Conservation (phyloP, 2,797 vertebrate species). For the Melanotaenia boesemani region DNA sequence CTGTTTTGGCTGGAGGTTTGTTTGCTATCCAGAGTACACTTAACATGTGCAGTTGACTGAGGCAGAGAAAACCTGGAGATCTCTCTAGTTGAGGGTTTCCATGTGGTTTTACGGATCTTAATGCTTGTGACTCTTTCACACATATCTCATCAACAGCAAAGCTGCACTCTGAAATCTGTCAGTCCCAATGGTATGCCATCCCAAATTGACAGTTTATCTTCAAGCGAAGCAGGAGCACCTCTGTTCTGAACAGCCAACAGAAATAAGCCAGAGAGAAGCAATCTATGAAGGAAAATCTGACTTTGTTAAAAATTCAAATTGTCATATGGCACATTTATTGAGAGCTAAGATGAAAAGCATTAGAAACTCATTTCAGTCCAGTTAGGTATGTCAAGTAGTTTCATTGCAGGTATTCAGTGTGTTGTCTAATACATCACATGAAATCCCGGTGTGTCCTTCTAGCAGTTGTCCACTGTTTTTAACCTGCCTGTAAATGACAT, state of each 20-base stretch:
- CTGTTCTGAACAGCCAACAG: background rate
- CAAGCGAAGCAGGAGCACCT: background rate
- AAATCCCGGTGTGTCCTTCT: background rate
- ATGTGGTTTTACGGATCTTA: constrained; percentile 4
- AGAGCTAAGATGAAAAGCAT: background rate
- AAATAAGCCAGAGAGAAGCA: background rate
- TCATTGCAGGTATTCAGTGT: background rate
- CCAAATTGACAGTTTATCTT: background rate
- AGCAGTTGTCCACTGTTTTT: background rate
- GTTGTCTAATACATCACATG: background rate
- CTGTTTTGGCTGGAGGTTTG: constrained; percentile 21
- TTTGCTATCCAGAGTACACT: constrained; percentile 38
- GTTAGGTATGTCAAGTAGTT: background rate
- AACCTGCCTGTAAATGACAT: background rate
- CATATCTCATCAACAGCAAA: background rate
- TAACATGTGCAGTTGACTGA: constrained; percentile 16
- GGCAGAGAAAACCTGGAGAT: constrained; percentile 21
- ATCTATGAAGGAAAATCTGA: background rate
- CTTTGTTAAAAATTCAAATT: background rate
- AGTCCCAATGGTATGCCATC: background rate
- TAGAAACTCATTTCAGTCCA: background rate
- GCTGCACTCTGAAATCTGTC: background rate
- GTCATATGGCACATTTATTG: background rate
- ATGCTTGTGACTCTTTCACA: background rate
- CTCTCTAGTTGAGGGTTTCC: constrained; percentile 12